These are phyloP conservation scores for Psilopsiagon aymara DNA, from an alignment of 2,113 vertebrate genomes.

Conservation along the genomic window DNA sequence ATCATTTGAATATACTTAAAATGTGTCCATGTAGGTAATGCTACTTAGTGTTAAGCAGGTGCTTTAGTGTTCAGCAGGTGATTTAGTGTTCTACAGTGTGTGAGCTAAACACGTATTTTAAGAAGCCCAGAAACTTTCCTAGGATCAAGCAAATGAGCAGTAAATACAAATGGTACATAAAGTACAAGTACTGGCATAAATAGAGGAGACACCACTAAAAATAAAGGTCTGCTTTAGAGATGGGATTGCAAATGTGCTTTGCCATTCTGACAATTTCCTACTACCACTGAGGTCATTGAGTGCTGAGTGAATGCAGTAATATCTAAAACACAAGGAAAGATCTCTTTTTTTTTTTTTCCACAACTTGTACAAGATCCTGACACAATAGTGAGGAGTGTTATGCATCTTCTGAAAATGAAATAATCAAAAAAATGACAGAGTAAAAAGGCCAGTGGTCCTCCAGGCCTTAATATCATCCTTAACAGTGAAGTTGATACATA, in stretches of 20 bases:
- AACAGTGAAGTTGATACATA: not conserved
- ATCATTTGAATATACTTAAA: not conserved
- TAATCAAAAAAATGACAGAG: not conserved
- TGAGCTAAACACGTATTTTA: not conserved
- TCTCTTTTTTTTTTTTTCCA: not conserved
- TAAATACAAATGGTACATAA: not conserved
- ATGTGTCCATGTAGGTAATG: not conserved
- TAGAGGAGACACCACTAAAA: not conserved
- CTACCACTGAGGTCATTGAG: not conserved
- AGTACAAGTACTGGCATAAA: not conserved
- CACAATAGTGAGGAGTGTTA: not conserved
- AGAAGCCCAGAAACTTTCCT: not conserved
- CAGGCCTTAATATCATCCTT: not conserved
- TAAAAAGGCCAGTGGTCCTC: not conserved
- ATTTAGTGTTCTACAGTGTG: not conserved
- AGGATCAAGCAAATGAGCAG: not conserved
- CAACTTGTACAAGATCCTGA: not conserved
- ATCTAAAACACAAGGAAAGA: not conserved
- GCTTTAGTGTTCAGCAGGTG: not conserved
- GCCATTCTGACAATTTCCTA: not conserved
- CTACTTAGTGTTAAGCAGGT: not conserved
- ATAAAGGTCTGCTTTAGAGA: not conserved
- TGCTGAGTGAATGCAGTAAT: not conserved
- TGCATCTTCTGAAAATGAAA: not conserved
- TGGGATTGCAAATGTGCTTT: not conserved